Conservation (phyloP, 2,113 vertebrate species). For the Jacana jacana region DNA sequence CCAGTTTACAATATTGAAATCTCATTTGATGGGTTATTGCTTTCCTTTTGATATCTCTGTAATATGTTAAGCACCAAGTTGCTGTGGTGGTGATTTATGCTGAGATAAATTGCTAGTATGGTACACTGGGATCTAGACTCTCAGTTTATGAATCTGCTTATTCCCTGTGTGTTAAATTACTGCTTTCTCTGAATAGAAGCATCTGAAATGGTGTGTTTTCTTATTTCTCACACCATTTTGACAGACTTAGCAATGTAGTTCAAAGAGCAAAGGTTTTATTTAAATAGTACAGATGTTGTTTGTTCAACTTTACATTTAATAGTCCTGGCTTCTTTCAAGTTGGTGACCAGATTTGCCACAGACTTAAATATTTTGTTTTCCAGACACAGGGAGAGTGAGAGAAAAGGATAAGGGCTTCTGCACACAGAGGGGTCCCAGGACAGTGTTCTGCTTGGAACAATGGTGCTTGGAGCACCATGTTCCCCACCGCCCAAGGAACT, state of each 20-base stretch:
- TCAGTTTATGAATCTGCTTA: not conserved
- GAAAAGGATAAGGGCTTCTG: not conserved
- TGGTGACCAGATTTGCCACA: not conserved
- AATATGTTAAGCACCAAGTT: not conserved
- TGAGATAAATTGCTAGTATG: not conserved
- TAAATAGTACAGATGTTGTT: constrained; percentile 18
- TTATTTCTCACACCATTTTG: not conserved
- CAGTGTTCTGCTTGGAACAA: not conserved
- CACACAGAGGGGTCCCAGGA: not conserved
- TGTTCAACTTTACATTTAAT: not conserved
- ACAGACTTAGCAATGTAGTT: not conserved
- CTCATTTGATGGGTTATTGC: not conserved
- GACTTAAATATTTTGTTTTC: not conserved
- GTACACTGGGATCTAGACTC: not conserved
- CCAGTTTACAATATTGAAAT: not conserved
- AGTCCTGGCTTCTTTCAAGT: constrained; percentile 28
- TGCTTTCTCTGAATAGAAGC: not conserved
- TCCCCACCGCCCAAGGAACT: not conserved
- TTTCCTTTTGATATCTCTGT: not conserved
- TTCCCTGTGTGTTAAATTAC: not conserved
- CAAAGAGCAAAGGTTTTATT: not conserved
- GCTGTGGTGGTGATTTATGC: not conserved
- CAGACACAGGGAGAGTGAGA: not conserved
- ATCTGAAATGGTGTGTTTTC: not conserved
- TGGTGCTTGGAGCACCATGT: not conserved